Conservation (phyloP, 2,888 invertebrate genomes). For the Achlya flavicornis region DNA sequence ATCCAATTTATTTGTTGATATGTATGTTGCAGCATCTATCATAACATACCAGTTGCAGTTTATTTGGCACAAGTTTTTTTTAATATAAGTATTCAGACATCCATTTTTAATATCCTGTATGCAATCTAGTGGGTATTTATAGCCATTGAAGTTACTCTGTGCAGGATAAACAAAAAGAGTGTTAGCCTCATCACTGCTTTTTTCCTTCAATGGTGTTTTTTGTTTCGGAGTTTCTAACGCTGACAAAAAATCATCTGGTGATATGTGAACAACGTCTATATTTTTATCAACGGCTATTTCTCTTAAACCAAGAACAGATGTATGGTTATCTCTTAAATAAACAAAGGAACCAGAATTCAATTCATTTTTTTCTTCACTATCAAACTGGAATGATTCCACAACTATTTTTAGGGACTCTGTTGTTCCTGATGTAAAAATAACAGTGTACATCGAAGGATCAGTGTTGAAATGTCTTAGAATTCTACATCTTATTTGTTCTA, state of each 20-base stretch:
- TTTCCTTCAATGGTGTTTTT: conserved; percentile 32
- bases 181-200: conserved; percentile 56
- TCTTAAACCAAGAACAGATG: conserved; percentile 96
- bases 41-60: conserved; percentile 88
- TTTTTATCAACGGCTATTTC: conserved; percentile 86
- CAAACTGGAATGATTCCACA: conserved; percentile 91
- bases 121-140: conserved; percentile 92
- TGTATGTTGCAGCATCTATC: conserved; percentile 94
- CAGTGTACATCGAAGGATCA: conserved; percentile 89
- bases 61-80: conserved; percentile 62
- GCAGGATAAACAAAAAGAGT: conserved; percentile 93
- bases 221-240: conserved; percentile 47
- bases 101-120: conserved; percentile 86
- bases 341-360: conserved; percentile 86
- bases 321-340: conserved; percentile 96
- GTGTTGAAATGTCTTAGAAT: conserved; percentile 94
- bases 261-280: conserved; percentile 82
- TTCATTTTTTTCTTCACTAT: conserved; percentile 44
- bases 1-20: conserved; percentile 90
- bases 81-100: conserved; percentile 69
- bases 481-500: conserved; percentile 93
- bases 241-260: conserved; percentile 81
- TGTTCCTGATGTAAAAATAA: conserved; percentile 98
- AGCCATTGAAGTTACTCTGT: conserved; percentile 97
- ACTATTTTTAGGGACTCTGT: conserved; percentile 93